These are phyloP conservation scores for Ips nitidus DNA, from an alignment of 1,140 invertebrate species.

Conservation along the genomic window DNA sequence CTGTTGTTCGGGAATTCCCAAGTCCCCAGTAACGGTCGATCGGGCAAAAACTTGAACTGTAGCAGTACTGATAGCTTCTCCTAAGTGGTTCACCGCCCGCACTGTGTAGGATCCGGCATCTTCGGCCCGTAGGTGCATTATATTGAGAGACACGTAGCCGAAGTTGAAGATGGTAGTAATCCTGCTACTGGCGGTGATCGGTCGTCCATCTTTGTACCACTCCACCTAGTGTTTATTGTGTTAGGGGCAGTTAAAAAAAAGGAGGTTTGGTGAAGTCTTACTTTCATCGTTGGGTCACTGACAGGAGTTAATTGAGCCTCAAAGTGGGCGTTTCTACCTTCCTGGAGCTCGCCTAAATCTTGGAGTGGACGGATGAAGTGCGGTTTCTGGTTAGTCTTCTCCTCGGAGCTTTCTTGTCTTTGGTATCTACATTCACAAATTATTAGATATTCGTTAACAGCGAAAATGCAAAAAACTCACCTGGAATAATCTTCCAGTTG, in stretches of 20 bases:
- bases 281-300: conserved; percentile 95
- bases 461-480: conserved; percentile 4
- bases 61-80: conserved; percentile 81
- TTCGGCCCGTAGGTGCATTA: conserved; percentile 94
- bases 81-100: conserved; percentile 83
- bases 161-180: conserved; percentile 97
- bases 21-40: conserved; percentile 79
- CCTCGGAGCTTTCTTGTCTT: conserved; percentile 78
- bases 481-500: conserved; percentile 88
- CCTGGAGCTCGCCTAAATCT: conserved; percentile 83
- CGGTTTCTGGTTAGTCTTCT: conserved; percentile 75
- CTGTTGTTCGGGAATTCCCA: conserved; percentile 89
- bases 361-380: conserved; percentile 87
- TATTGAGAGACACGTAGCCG: conserved; percentile 97
- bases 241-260: not conserved
- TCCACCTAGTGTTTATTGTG: conserved; percentile 60
- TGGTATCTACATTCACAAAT: conserved; percentile 62
- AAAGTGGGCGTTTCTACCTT: conserved; percentile 91
- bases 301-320: conserved; percentile 93
- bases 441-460: not conserved
- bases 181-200: conserved; percentile 91
- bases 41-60: conserved; percentile 68
- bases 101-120: conserved; percentile 91
- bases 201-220: conserved; percentile 96
- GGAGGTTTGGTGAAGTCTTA: conserved; percentile 6